Conservation (phyloP, 1,140 invertebrate species). For the Coelopa frigida region DNA sequence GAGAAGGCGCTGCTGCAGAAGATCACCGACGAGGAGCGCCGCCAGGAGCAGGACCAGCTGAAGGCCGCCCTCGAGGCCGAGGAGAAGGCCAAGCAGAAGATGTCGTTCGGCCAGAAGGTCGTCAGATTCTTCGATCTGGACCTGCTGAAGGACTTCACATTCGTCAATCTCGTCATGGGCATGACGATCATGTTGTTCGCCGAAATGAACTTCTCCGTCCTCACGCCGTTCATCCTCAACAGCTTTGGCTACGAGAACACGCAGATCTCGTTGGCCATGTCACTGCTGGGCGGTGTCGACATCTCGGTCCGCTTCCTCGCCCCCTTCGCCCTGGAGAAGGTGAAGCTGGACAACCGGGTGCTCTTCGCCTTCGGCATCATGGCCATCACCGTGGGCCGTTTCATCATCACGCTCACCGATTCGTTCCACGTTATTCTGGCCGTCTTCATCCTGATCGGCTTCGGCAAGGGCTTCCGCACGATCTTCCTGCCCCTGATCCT, state of each 20-base stretch:
- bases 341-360: constrained; percentile 54
- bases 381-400: constrained; percentile 53
- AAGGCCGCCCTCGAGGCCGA: constrained; percentile 17
- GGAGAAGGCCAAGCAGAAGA: constrained; percentile 28
- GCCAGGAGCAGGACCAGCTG: constrained; percentile 11
- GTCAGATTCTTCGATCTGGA: constrained; percentile 58
- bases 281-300: constrained; percentile 53
- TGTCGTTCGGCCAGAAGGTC: constrained; percentile 48
- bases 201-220: constrained; percentile 61
- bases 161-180: constrained; percentile 59
- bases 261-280: constrained; percentile 55
- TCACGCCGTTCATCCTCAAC: constrained; percentile 59
- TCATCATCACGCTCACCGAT: constrained; percentile 28
- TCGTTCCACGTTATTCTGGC: constrained; percentile 28
- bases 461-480: constrained; percentile 61
- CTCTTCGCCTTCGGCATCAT: constrained; percentile 60
- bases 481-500: constrained; percentile 63
- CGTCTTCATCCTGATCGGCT: constrained; percentile 47
- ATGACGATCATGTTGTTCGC: constrained; percentile 59
- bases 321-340: constrained; percentile 54
- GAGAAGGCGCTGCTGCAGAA: constrained; percentile 27
- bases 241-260: constrained; percentile 51
- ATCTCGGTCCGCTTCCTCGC: constrained; percentile 54
- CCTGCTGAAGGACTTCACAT: constrained; percentile 56
- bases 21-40: constrained; percentile 24